Evolutionary conservation across 2,113 vertebrate species (phyloP).

Genomic region (Isichthys henryi): DNA sequence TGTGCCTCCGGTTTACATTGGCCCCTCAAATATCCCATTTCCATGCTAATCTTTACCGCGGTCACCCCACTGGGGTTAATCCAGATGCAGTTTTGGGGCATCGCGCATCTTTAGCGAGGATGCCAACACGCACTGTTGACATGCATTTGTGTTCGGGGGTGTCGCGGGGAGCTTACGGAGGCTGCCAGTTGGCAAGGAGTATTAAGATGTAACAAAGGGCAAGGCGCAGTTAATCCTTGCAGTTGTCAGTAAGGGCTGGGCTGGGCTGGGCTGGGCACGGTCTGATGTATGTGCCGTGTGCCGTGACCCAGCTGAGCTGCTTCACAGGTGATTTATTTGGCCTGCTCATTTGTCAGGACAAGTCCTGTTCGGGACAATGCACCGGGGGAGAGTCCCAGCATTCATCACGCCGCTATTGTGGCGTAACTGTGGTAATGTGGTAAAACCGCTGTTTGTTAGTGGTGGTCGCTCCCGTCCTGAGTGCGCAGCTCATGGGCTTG

Average conservation of each 20-base stretch:
- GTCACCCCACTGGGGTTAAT: conserved; percentile 6
- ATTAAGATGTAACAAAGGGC: not conserved
- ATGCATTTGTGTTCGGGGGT: not conserved
- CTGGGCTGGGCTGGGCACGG: not conserved
- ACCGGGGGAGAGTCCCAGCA: conserved; percentile 13
- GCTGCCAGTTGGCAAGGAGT: not conserved
- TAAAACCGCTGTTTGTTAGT: conserved; percentile 14
- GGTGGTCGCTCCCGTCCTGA: conserved; percentile 9
- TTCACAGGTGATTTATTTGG: conserved; percentile 30
- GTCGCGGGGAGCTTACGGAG: not conserved
- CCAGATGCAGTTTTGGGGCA: not conserved
- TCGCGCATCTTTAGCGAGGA: not conserved
- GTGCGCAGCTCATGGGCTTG: not conserved
- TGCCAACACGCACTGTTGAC: not conserved
- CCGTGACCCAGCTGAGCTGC: conserved; percentile 21
- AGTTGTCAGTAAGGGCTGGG: conserved; percentile 13
- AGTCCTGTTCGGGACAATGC: conserved; percentile 11
- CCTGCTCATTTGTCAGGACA: conserved; percentile 15
- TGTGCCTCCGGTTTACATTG: not conserved
- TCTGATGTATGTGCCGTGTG: conserved; percentile 14
- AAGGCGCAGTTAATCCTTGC: not conserved
- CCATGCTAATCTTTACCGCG: conserved; percentile 16
- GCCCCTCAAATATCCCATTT: conserved; percentile 10
- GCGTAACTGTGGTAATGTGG: conserved; percentile 22
- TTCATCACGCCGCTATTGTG: conserved; percentile 29